Percentiles rank a stretch among this genome's conserved stretches.
Conservation (phyloP, 2,113 vertebrate species). For the pig (Sus scrofa) region T2T-Sscrofa CM000812.6:107468501-107469000, state of each 20-base stretch:
- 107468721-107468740: neutral
- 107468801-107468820: neutral
- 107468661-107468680: neutral
- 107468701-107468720: neutral
- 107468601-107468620: neutral
- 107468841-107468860: neutral
- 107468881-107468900: neutral
- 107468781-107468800: neutral
- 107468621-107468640: neutral
- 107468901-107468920: neutral
- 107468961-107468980: neutral
- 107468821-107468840: neutral
- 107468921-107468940: neutral
- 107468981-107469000: neutral
- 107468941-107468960: neutral
- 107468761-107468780: neutral
- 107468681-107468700: neutral
- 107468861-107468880: neutral
- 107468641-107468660: neutral
- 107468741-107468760: neutral
- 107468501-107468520: neutral
- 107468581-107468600: neutral
- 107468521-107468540: neutral
- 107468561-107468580: neutral
- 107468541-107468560: neutral